phyloP scores from a whole-genome alignment of 2,113 vertebrate genomes.

The Alligator mississippiensis region DNA sequence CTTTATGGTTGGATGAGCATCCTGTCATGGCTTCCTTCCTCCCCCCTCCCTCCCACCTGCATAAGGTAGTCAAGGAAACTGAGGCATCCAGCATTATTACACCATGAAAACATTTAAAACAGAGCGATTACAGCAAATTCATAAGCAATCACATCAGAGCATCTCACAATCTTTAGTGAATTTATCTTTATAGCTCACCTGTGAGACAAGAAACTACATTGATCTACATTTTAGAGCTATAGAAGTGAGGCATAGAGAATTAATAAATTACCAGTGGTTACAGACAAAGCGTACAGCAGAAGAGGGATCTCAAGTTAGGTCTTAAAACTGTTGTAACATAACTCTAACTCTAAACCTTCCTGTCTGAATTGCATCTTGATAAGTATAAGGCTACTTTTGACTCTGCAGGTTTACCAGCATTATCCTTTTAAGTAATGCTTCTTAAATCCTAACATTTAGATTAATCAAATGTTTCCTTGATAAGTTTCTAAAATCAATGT shows the following conservation, averaged over 20 bases:
- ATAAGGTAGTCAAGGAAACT: too few species aligned
- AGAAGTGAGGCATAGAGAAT: neutral
- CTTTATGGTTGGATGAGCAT: too few species aligned
- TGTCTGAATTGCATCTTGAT: neutral
- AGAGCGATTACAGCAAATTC: too few species aligned
- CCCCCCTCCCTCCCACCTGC: too few species aligned
- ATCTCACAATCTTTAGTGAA: neutral
- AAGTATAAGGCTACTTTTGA: neutral
- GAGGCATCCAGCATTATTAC: too few species aligned
- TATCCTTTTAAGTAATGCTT: neutral
- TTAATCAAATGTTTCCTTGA: neutral
- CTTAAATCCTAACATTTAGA: neutral
- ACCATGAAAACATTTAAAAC: too few species aligned
- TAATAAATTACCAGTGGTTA: neutral
- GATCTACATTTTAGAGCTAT: neutral
- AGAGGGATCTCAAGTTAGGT: neutral
- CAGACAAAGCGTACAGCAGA: neutral
- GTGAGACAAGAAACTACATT: neutral
- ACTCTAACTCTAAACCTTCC: neutral
- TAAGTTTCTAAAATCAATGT: neutral
- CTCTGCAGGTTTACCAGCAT: neutral
- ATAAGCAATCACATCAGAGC: neutral
- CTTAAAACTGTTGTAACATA: neutral
- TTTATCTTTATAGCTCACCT: neutral
- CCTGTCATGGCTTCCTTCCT: too few species aligned